Percentiles rank a stretch among this genome's conserved stretches.
Conservation (phyloP, 35 echinoderm and acorn worm species). For the Ophiothrix spiculata region DNA sequence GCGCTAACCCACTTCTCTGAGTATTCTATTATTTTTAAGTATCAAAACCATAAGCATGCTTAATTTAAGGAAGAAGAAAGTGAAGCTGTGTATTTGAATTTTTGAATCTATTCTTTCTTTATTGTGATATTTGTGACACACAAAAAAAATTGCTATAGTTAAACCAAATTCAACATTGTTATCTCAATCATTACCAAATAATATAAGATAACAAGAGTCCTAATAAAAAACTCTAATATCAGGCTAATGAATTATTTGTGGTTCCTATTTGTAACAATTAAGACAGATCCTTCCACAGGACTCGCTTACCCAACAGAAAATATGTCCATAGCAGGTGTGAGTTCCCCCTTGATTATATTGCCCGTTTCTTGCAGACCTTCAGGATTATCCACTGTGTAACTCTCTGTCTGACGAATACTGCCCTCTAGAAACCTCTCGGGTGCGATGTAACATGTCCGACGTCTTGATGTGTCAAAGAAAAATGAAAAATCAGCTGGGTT, state of each 20-base stretch:
- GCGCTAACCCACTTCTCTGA: no score
- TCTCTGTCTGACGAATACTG: constrained; percentile 61
- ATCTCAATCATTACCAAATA: background rate
- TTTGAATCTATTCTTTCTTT: no score
- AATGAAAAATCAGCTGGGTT: constrained; percentile 96
- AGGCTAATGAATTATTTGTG: background rate
- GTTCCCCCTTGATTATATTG: constrained; percentile 58
- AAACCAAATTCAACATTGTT: no score
- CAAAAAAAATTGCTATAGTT: no score
- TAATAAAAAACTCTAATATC: background rate
- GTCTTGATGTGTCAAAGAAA: constrained; percentile 89
- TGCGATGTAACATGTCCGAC: constrained; percentile 96
- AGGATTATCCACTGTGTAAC: constrained; percentile 25
- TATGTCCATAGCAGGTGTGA: constrained; percentile 83
- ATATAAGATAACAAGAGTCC: background rate
- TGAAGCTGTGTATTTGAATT: no score
- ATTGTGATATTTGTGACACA: no score
- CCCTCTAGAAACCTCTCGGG: constrained; percentile 85
- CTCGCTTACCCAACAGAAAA: constrained; percentile 72
- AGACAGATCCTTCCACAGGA: background rate
- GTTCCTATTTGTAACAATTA: background rate
- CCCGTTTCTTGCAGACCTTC: constrained; percentile 58
- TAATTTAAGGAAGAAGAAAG: no score
- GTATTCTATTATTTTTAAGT: no score
- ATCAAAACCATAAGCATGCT: no score